Evolutionary conservation across 2,113 vertebrate genomes (phyloP), one percentile per base, ranked within the genome.

Genomic region (Eurystomus gularis): DNA sequence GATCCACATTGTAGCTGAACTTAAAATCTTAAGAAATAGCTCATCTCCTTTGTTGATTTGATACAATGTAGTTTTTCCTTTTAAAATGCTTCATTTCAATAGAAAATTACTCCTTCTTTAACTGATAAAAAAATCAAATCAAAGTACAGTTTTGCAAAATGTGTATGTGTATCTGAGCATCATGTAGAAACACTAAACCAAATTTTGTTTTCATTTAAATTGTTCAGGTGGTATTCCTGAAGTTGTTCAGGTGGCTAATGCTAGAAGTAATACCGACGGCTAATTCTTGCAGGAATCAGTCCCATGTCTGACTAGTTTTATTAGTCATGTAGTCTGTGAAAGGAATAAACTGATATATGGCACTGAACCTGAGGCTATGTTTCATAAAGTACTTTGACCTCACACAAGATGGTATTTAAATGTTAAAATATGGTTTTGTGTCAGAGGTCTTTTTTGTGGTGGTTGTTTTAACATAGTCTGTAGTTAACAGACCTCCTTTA

Each of bases 401-500:
- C 20, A 10, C 29, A 42, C 7, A 21, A 33, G 16, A 28, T 46
- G 11, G n/a, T 69, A 88, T 70, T 55, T 62, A 61, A 62, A 58
- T n/a, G 10, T n/a, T 82, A 76, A 82, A 91, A 71, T n/a, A 69
- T 0, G 7, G 10, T 15, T 77, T 84, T 23, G 6, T 86, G 33
- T 78, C n/a, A 51, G 28, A 35, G 8, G 42, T 26, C 0, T 21
- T 3, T 54, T 37, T 54, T 28, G 55, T 42, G 0, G 0, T 13
- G 16, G 29, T 91, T 91, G 17, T 84, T 93, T 69, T 93, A 85
- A 33, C 57, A 37, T 44, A 66, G 48, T 81, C 72, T 96, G 86
- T 94, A 86, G 91, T 96, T 97, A 96, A 97, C 88, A 94, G 93
- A 96, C 87, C 57, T 96, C 89, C 91, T 96, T 96, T 96, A 82